Conservation (phyloP, 1,140 invertebrate species). For the Sycophila sp. region DNA sequence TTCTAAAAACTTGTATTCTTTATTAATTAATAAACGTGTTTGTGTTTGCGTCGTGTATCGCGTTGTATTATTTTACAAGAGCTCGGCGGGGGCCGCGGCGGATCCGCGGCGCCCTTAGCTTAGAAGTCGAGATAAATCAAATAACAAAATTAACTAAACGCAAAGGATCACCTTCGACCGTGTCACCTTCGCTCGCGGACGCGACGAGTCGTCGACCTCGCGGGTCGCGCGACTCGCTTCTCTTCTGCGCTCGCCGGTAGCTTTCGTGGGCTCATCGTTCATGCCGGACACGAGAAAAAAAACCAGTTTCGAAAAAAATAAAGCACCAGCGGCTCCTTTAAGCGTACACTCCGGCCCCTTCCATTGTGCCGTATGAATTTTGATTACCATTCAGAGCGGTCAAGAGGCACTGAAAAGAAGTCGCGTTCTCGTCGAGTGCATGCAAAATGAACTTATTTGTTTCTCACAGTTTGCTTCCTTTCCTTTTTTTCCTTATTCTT, state of each 20-base stretch:
- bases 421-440: neutral
- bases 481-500: no score
- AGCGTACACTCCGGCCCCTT: neutral
- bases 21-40: constrained; percentile 67
- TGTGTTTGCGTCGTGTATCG: constrained; percentile 49
- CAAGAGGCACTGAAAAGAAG: no score
- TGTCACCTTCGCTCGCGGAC: constrained; percentile 51
- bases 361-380: neutral
- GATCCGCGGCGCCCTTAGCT: constrained; percentile 15
- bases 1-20: constrained; percentile 67
- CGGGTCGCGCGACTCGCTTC: neutral
- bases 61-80: constrained; percentile 66
- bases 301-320: constrained; percentile 12
- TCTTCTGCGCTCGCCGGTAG: no score
- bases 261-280: neutral
- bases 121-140: constrained; percentile 64
- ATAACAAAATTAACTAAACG: constrained; percentile 68
- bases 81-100: constrained; percentile 27
- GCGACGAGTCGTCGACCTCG: constrained; percentile 13
- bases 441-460: neutral
- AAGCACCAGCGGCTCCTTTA: neutral
- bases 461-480: no score
- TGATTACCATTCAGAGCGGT: no score
- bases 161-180: constrained; percentile 53
- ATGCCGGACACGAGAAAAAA: constrained; percentile 23